These are phyloP conservation scores for Ancistrus triradiatus DNA, from an alignment of 2,113 vertebrate species.

Conservation along the genomic window DNA sequence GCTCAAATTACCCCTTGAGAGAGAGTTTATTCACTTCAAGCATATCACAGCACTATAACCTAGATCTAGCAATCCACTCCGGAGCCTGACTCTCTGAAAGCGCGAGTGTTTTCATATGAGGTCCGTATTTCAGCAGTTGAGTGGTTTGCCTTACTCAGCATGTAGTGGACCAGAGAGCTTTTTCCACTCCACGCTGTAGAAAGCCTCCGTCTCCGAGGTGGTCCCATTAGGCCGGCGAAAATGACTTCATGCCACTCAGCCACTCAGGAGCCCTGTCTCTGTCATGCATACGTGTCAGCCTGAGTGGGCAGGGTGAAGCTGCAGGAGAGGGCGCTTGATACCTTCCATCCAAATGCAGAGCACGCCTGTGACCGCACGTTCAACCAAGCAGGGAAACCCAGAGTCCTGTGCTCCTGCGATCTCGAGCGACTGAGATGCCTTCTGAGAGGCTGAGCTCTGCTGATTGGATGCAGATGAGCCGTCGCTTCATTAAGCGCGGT, in stretches of 20 bases:
- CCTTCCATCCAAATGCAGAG: slow-evolving; percentile 6
- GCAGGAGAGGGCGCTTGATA: slow-evolving; percentile 15
- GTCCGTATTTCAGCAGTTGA: slow-evolving; percentile 24
- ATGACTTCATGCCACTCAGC: slow-evolving; percentile 34
- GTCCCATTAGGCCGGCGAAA: slow-evolving; percentile 36
- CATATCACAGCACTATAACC: too few relatives aligned
- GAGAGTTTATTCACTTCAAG: too few relatives aligned
- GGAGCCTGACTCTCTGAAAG: too few relatives aligned
- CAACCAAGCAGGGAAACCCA: slow-evolving; percentile 4
- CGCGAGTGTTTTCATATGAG: slow-evolving; percentile 28
- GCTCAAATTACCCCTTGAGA: too few relatives aligned
- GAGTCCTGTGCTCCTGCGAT: slow-evolving; percentile 4
- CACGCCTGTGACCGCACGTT: slow-evolving; percentile 25
- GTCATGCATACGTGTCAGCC: slow-evolving; percentile 29
- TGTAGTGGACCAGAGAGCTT: slow-evolving; percentile 29
- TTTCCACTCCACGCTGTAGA: slow-evolving; percentile 21
- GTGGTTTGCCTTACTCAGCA: slow-evolving; percentile 35
- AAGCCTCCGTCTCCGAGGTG: slow-evolving; percentile 33
- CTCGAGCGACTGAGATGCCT: slow-evolving; percentile 1
- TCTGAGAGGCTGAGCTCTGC: slow-evolving; percentile 61
- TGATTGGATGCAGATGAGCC: slow-evolving; percentile 68
- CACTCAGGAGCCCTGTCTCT: slow-evolving; percentile 5
- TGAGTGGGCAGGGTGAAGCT: slow-evolving; percentile 11
- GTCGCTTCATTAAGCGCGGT: slow-evolving; percentile 68
- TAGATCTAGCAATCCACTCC: too few relatives aligned